Evolutionary conservation across 2,113 vertebrate genomes (phyloP).

Genomic region (Cnemophilus loriae): DNA sequence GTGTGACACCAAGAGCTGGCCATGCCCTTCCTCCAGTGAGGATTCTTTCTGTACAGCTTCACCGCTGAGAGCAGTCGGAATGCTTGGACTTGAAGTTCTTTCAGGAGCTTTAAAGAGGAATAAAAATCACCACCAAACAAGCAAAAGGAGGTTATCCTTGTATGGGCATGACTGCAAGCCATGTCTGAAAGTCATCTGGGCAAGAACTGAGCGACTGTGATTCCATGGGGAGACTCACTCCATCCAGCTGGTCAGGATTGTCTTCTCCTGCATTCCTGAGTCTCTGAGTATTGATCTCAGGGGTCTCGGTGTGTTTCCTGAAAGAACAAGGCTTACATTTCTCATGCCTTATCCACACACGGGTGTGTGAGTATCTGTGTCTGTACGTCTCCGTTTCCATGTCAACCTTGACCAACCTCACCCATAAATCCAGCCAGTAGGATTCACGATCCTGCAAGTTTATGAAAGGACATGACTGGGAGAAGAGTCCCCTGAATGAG

Average conservation of each 20-base stretch:
- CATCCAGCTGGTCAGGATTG: background rate
- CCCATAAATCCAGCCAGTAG: background rate
- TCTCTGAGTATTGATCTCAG: background rate
- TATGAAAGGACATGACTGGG: background rate
- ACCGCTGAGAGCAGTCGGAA: background rate
- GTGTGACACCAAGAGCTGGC: background rate
- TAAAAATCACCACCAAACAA: background rate
- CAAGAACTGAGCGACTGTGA: background rate
- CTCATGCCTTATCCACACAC: background rate
- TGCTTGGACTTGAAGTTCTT: background rate
- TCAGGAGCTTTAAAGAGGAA: background rate
- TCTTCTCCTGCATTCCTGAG: background rate
- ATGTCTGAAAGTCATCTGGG: background rate
- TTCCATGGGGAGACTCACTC: background rate
- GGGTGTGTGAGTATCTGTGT: accelerated
- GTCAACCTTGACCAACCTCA: background rate
- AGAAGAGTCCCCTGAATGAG: background rate
- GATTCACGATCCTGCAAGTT: background rate
- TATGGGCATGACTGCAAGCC: background rate
- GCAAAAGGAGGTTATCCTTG: background rate
- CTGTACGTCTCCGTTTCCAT: background rate
- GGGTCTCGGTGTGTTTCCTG: background rate
- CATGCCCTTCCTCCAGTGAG: accelerated
- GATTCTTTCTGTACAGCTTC: background rate
- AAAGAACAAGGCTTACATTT: background rate